phyloP scores from a whole-genome alignment of 2,113 vertebrate genomes.

The Percopsis transmontana region DNA sequence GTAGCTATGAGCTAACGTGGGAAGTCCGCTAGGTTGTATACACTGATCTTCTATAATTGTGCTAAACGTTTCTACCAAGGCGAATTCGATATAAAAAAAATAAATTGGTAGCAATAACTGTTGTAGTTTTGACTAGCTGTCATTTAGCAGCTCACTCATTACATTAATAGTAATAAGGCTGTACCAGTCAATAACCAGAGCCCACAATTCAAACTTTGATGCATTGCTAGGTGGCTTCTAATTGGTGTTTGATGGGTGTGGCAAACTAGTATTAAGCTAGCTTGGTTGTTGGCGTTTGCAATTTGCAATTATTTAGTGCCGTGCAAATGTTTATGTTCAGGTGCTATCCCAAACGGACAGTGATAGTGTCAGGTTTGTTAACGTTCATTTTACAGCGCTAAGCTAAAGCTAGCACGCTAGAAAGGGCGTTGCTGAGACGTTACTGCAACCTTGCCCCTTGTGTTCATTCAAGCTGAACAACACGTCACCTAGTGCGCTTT shows the following conservation, averaged over 20 bases:
- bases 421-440: conserved; percentile 75
- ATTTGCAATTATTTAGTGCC: background rate
- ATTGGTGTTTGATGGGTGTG: background rate
- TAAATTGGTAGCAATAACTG: background rate
- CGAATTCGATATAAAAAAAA: background rate
- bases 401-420: conserved; percentile 62
- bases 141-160: background rate
- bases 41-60: conserved; percentile 17
- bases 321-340: background rate
- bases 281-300: background rate
- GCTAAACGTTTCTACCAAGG: background rate
- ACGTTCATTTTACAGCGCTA: conserved; percentile 49
- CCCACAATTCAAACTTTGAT: conserved; percentile 22
- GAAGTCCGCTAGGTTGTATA: conserved; percentile 28
- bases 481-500: conserved; percentile 27
- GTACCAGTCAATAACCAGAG: background rate
- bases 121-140: background rate
- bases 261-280: background rate
- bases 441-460: conserved; percentile 75
- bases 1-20: conserved; percentile 50
- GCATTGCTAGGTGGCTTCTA: background rate
- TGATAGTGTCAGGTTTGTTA: conserved; percentile 43
- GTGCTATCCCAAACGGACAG: conserved; percentile 2
- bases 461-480: conserved; percentile 49
- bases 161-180: background rate